phyloP scores from a whole-genome alignment of 2,113 vertebrate species.

The Triplophysa rosa region DNA sequence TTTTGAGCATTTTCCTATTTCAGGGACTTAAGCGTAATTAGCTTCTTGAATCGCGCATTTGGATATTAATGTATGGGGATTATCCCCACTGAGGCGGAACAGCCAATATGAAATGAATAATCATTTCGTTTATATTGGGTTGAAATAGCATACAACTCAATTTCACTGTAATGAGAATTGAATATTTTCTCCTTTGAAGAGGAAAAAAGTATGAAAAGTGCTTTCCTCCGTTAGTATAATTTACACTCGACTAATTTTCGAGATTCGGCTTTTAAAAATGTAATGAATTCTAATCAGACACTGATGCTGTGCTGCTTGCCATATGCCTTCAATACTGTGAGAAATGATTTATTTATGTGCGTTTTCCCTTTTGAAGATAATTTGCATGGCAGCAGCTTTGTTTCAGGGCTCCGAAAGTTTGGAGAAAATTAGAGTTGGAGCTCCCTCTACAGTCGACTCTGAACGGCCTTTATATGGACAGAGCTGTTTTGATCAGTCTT shows the following conservation, averaged over 20 bases:
- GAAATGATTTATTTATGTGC: conserved; percentile 72
- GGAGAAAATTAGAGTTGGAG: conserved; percentile 83
- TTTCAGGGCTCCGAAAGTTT: conserved; percentile 65
- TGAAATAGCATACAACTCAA: conserved; percentile 56
- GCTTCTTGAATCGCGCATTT: conserved; percentile 69
- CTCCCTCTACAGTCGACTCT: conserved; percentile 87
- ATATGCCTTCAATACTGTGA: conserved; percentile 64
- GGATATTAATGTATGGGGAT: conserved; percentile 72
- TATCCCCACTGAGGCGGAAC: conserved; percentile 64
- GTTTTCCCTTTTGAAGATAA: conserved; percentile 64
- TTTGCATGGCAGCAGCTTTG: conserved; percentile 71
- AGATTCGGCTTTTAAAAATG: conserved; percentile 58
- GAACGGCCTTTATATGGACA: conserved; percentile 22
- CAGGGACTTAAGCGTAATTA: conserved; percentile 70
- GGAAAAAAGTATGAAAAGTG: conserved; percentile 34
- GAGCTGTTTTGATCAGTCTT: background rate
- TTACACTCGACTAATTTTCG: conserved; percentile 64
- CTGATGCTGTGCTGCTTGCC: conserved; percentile 67
- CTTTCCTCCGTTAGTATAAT: conserved; percentile 55
- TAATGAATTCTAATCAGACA: conserved; percentile 61
- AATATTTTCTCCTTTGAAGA: conserved; percentile 43
- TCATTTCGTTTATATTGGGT: conserved; percentile 64
- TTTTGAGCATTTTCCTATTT: conserved; percentile 70
- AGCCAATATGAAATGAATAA: conserved; percentile 67
- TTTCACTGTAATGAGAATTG: conserved; percentile 59